phyloP scores from a whole-genome alignment of 1,140 invertebrate species.

The Eumaeus atala region DNA sequence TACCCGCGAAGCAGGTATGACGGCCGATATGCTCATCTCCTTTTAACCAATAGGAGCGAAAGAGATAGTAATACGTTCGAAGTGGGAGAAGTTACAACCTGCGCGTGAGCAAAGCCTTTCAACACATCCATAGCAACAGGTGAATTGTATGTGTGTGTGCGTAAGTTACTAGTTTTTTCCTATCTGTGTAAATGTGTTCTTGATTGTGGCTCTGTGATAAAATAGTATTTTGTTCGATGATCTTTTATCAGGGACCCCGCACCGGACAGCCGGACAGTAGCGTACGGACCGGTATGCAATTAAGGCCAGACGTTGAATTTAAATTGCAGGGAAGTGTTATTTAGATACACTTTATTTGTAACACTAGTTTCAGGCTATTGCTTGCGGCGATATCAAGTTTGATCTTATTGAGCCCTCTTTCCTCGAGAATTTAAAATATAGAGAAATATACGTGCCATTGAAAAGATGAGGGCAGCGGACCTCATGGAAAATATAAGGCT shows the following conservation, averaged over 20 bases:
- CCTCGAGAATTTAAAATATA: too few species aligned
- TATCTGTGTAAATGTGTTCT: slow-evolving; percentile 47
- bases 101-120: slow-evolving; percentile 58
- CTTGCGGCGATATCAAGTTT: too few species aligned
- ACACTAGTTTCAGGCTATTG: neutral
- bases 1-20: slow-evolving; percentile 44
- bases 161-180: slow-evolving; percentile 41
- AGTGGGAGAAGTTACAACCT: slow-evolving; percentile 61
- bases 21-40: slow-evolving; percentile 35
- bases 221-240: slow-evolving; percentile 50
- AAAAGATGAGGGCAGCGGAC: too few species aligned
- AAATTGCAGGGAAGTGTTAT: slow-evolving; percentile 15
- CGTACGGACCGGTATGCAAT: slow-evolving; percentile 36
- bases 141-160: slow-evolving; percentile 58
- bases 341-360: slow-evolving; percentile 3
- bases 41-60: slow-evolving; percentile 24
- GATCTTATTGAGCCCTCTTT: too few species aligned
- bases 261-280: slow-evolving; percentile 36
- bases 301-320: slow-evolving; percentile 18
- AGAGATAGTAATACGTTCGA: slow-evolving; percentile 30
- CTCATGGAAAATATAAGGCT: too few species aligned
- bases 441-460: too few species aligned
- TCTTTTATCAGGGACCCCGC: slow-evolving; percentile 42
- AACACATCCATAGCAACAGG: slow-evolving; percentile 61
- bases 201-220: slow-evolving; percentile 60